Evolutionary conservation across 2,888 invertebrate genomes (phyloP).

Genomic region (Callosobruchus maculatus): DNA sequence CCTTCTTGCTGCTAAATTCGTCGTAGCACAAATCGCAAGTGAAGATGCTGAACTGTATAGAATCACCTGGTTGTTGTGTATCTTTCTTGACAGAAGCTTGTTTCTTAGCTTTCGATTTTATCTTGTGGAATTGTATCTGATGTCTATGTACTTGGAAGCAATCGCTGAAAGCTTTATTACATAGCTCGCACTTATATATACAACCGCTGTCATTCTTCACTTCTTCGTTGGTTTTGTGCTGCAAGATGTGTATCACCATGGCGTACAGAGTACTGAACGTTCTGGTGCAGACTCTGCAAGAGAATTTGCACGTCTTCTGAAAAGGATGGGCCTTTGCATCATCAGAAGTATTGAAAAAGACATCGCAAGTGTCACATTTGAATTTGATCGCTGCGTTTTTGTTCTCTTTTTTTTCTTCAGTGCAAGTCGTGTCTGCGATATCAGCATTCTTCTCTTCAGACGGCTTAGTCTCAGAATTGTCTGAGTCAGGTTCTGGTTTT

Average conservation of each 20-base stretch:
- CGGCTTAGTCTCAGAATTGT: neutral
- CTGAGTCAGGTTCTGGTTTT: neutral
- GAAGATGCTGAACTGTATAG: too few relatives aligned
- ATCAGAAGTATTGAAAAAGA: slow-evolving; percentile 20
- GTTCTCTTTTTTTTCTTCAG: neutral
- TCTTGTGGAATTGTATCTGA: slow-evolving; percentile 17
- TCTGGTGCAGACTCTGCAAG: slow-evolving; percentile 23
- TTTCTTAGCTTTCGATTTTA: slow-evolving; percentile 3
- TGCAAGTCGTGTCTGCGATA: neutral
- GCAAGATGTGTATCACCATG: slow-evolving; percentile 29
- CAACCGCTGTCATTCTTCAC: slow-evolving; percentile 11
- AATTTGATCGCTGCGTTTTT: slow-evolving; percentile 19
- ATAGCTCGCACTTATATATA: slow-evolving; percentile 20
- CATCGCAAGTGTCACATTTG: slow-evolving; percentile 26
- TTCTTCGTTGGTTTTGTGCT: slow-evolving; percentile 21
- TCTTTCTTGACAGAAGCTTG: neutral
- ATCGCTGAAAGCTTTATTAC: slow-evolving; percentile 24
- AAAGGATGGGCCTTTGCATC: slow-evolving; percentile 21
- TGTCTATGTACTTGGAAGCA: slow-evolving; percentile 29
- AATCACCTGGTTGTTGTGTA: neutral
- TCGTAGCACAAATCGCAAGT: slow-evolving; percentile 35
- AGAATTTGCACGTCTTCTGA: slow-evolving; percentile 24
- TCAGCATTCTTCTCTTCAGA: neutral
- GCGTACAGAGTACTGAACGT: slow-evolving; percentile 27
- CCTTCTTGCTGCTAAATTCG: slow-evolving; percentile 27